Evolutionary conservation across 2,113 vertebrate species (phyloP), one percentile per base, ranked within the genome.

Genomic region (Pipa parva): DNA sequence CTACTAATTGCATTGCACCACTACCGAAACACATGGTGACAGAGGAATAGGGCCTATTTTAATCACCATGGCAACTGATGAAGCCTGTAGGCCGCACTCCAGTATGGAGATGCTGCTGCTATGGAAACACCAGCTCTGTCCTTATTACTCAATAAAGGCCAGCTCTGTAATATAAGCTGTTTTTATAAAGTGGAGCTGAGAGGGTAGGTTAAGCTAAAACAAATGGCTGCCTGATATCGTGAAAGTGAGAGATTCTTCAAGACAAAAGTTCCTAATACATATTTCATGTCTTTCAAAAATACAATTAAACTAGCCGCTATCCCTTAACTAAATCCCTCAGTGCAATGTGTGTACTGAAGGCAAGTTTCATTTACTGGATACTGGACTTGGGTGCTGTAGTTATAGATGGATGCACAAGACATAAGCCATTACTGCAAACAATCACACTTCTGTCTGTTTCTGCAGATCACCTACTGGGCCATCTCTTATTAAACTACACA

Each of bases 21-120:
- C 58, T 22, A 37, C 18, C 60, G 45, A 54, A 42, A 36, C 29
- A 46, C 46, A 61, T 29, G 48, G 25, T 58, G 54, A 49, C 46
- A 50, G 26, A 55, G 54, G 27, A 18, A 65, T 25, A 65, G 52
- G 36, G 36, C 63, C 55, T 39, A 29, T 46, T 57, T 36, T 21
- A 13, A 28, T 69, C 49, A 45, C 66, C 49, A 27, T 54, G 57
- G 66, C 18, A 69, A 69, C 66, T 29, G 58, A 69, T 61, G 66
- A 69, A 69, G 66, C 66, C 36, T 61, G 57, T 61, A 69, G 66
- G 66, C 58, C 66, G 27, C 57, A 59, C 46, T 50, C 56, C 57
- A n/a, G 7, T 24, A 50, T 54, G 49, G 66, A 61, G 66, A 69
- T 69, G 48, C 46, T 22, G 66, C 60, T 69, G 57, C 58, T 26